These are phyloP conservation scores for Diarsia dahlii DNA, from an alignment of 2,888 invertebrate species.

Conservation along the genomic window DNA sequence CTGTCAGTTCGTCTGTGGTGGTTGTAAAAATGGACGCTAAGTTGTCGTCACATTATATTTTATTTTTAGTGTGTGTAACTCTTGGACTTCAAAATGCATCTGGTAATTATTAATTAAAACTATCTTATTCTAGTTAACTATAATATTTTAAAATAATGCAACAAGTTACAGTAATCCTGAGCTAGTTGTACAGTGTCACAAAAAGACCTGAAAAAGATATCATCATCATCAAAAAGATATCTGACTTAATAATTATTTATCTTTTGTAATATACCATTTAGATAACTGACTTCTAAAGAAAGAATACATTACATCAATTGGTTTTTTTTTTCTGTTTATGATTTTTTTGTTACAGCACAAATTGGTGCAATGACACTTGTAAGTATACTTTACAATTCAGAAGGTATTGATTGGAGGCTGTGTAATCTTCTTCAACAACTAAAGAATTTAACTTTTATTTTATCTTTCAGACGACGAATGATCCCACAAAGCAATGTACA, in stretches of 20 bases:
- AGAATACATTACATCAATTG: no score
- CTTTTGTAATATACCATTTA: neutral
- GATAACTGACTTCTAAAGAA: neutral
- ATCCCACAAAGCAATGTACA: neutral
- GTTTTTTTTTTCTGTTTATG: no score
- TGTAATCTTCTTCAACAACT: accelerated
- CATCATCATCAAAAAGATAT: neutral
- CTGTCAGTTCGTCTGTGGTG: neutral
- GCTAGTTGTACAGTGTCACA: neutral
- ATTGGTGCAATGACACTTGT: neutral
- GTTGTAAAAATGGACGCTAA: slow-evolving; percentile 30
- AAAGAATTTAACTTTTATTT: neutral
- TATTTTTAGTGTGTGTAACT: slow-evolving; percentile 25
- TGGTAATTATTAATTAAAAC: slow-evolving; percentile 12
- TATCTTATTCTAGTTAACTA: neutral
- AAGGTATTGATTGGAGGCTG: neutral
- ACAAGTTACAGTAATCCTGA: neutral
- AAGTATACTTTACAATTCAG: slow-evolving; percentile 7
- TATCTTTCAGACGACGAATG: slow-evolving; percentile 2
- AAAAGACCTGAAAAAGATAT: neutral
- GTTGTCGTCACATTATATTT: neutral
- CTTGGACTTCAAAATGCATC: slow-evolving; percentile 21
- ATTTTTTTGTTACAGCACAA: slow-evolving; percentile 29
- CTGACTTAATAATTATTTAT: neutral
- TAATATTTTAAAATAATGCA: neutral